Conservation (phyloP, 2,113 vertebrate genomes). For the Eidolon helvum region DNA sequence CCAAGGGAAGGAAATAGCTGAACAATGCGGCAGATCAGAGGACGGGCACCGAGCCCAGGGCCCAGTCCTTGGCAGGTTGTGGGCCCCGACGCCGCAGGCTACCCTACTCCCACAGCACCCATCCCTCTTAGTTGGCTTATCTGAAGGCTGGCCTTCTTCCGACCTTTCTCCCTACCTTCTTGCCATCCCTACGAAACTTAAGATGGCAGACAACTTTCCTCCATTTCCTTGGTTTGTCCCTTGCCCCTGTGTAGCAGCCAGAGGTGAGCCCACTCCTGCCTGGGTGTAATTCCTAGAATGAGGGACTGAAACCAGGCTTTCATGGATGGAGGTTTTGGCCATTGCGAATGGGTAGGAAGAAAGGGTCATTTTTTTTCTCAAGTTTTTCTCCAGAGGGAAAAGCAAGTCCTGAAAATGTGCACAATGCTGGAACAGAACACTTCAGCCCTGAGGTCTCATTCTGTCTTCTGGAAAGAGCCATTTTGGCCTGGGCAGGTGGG, state of each 20-base stretch:
- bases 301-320: background rate
- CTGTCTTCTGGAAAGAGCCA: background rate
- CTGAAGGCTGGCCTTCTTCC: background rate
- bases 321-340: background rate
- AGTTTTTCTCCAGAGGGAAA: background rate
- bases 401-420: background rate
- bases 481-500: background rate
- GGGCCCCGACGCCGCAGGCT: background rate
- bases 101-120: background rate
- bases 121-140: background rate
- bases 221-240: background rate
- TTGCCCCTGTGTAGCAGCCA: background rate
- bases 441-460: background rate
- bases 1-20: conserved; percentile 68
- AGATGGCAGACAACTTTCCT: background rate
- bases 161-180: background rate
- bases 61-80: background rate
- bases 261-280: background rate
- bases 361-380: background rate
- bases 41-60: conserved; percentile 21
- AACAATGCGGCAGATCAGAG: conserved; percentile 74
- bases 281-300: background rate
- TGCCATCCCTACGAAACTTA: background rate
- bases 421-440: background rate
- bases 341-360: background rate